Evolutionary conservation across 2,888 invertebrate species (phyloP), one percentile per base, ranked within the genome.

Genomic region (Amphipyra tragopoginis): DNA sequence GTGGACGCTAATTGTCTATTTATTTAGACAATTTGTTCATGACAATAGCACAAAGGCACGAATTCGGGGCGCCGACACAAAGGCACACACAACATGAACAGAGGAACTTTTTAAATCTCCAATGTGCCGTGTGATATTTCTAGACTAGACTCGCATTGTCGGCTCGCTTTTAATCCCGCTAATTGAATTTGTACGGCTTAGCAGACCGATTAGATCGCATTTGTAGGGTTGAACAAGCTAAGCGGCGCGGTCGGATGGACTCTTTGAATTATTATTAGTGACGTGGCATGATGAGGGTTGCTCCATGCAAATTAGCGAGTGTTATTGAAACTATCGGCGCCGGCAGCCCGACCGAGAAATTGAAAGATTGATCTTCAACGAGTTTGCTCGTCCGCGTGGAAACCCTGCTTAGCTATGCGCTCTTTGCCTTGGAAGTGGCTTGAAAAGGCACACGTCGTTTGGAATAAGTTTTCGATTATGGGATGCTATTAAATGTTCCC

Each of bases 181-280:
- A 88, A 90, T 90, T 86, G 85, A 87, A 88, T 89, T 87, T 82
- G 82, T 81, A 82, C 75, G 86, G 85, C 82, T 86, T 86, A 86
- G 84, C 85, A 82, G 82, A 79, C 80, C 85, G 86, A 87, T 88
- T 85, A 86, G 80, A 85, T 78, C 79, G 80, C 75, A 80, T 81
- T 79, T 77, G 82, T 72, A 81, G 82, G 85, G 83, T 78, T 81
- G 81, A 81, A 73, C 77, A 79, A 75, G 75, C 72, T 68, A 58
- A 68, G 74, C 68, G 63, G 33, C 58, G 65, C 71, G 80, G 68
- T 77, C 60, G 67, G 76, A 43, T 74, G 62, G 71, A 73, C 82
- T 74, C 79, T 75, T 77, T 78, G 77, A 79, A 72, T 68, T 79
- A 80, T 79, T 68, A 80, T 77, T 77, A 70, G 73, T 75, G 82